Base-by-base conservation (phyloP, 1,140 invertebrate genomes). In the Aricia agestis region DNA sequence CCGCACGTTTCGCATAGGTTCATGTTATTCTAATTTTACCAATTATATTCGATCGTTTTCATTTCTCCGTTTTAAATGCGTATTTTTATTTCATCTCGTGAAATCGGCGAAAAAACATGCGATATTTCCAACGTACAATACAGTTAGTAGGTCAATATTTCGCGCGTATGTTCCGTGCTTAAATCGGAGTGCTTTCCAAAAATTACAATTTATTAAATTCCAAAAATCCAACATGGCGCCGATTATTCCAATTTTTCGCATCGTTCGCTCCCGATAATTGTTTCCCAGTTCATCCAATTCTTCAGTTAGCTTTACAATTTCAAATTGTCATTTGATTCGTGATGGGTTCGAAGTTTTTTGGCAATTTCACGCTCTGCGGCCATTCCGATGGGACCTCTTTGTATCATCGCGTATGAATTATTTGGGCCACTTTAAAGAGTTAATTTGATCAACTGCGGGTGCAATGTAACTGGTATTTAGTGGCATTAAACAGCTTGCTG, bases 281-380 rank as follows among this genome's bases (percentile, higher is more conserved):
- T 90, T 90, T 89, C 81, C 73, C 80, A 83, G 82, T 83, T 82
- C 79, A 82, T 85, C 81, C 88, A 84, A 85, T 87, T 83, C 87
- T 86, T 87, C 85, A 85, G 86, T 89, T 87, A 86, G 83, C 82
- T 90, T 89, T 88, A 88, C 88, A 90, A 89, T 90, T 91, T 89
- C 84, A 85, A 86, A 89, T 84, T 91, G 86, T 89, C 87, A 86
- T 91, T 91, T 91, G 87, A 87, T 82, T 87, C 85, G 88, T 91
- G 88, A 91, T 91, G 87, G 88, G 88, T 89, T 86, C 84, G 78
- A 78, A 81, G 82, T 81, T 85, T 87, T 90, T 89, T 88, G 83
- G 76, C 87, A 89, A 91, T 90, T 89, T 90, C 87, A 90, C 85
- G 88, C 78, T 85, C 81, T 83, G 78, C 76, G 77, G 81, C 81